Percentiles rank a stretch among this genome's conserved stretches.
These are phyloP conservation scores for Nanorana parkeri DNA, from an alignment of 2,113 vertebrate genomes.

Conservation along the genomic window DNA sequence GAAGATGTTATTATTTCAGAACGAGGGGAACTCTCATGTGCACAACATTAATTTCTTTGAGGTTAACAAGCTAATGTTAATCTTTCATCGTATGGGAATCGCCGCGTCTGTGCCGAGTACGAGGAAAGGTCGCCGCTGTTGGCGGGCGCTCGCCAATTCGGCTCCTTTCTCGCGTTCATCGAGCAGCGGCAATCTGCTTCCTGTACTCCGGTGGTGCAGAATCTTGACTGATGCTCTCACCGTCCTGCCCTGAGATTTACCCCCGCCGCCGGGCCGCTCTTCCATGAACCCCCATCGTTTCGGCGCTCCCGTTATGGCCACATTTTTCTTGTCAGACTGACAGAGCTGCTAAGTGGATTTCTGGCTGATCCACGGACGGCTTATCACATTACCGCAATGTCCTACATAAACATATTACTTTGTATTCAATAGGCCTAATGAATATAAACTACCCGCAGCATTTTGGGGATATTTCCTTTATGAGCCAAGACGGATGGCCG, in stretches of 20 bases:
- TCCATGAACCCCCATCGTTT: conserved; percentile 7
- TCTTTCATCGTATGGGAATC: too few relatives aligned
- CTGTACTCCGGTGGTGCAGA: too few relatives aligned
- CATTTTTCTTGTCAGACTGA: conserved; percentile 76
- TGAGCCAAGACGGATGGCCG: conserved; percentile 65
- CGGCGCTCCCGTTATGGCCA: conserved; percentile 68
- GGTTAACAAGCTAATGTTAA: too few relatives aligned
- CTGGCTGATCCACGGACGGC: conserved; percentile 75
- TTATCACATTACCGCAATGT: conserved; percentile 81
- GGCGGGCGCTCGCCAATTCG: too few relatives aligned
- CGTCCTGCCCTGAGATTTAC: conserved; percentile 1
- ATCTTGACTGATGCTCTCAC: too few relatives aligned
- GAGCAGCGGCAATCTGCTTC: too few relatives aligned
- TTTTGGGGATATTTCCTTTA: conserved; percentile 60
- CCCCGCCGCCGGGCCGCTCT: background rate
- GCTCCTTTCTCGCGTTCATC: too few relatives aligned
- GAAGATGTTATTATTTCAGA: too few relatives aligned
- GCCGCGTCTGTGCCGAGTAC: too few relatives aligned
- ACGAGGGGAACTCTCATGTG: too few relatives aligned
- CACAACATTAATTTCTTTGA: too few relatives aligned
- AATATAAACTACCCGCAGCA: conserved; percentile 84
- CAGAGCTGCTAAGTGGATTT: conserved; percentile 79
- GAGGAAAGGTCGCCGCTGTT: too few relatives aligned
- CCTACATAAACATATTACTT: conserved; percentile 82
- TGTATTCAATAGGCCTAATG: conserved; percentile 89